Base-by-base conservation (phyloP, 2,797 vertebrate genomes). In the Forpus xanthops region DNA sequence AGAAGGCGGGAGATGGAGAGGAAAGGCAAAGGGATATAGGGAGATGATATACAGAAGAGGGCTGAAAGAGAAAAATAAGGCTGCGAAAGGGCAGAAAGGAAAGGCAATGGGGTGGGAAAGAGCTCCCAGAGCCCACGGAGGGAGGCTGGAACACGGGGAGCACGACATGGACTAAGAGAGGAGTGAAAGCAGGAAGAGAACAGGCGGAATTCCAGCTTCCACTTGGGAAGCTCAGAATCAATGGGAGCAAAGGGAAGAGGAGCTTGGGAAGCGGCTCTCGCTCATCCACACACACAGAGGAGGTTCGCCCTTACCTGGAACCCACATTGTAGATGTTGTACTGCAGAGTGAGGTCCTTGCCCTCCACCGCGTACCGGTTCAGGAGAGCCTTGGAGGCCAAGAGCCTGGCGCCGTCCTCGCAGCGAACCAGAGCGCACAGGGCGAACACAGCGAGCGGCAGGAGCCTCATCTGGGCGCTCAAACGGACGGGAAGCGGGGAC, bases 301-400 rank as follows among this genome's bases (percentile, higher is more conserved):
- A 7, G 6, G 3, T 33, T 10, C 42, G 65, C 9, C 35, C 62
- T 89, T 71, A 99, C 99, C 99, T 99, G 95, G 99, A 99, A 83
- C 99, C 99, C 2, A 99, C 99, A 0, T 99, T 99, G 98, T 99
- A 99, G 97, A 99, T 98, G 98, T 98, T 99, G 97, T 99, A 99
- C 96, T 99, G 99, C 91, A 99, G 94, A 2, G 99, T 99, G 31
- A 99, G 97, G 93, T 99, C 99, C 15, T 98, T 98, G 18, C 99
- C 99, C 95, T 99, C 99, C 85, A 99, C 99, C 0, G 99, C 99
- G 0, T 99, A 99, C 74, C 99, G 98, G 97, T 99, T 99, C 39
- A 99, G 58, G 20, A 99, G 97, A 4, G 99, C 98, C 37, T 99
- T 99, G 71, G 99, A 99, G 27, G 99, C 99, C 96, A 99, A 92